Evolutionary conservation across 1,140 invertebrate genomes (phyloP), one percentile per base, ranked within the genome.

Genomic region (Lordiphosa mommai): DNA sequence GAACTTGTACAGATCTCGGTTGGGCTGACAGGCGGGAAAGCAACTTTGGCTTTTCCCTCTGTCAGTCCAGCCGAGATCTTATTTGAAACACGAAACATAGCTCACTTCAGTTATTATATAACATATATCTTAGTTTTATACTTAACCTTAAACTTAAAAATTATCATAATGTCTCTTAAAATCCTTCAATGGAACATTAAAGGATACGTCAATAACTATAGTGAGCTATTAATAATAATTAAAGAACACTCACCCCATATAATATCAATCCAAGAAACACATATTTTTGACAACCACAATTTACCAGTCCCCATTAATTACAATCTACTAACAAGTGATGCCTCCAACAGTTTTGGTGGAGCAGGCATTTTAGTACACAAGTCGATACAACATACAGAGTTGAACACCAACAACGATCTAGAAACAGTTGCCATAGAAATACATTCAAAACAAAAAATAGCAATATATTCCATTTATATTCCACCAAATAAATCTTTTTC

Each of bases 221-320:
- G 43, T 33, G 27, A 71, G 7, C 30, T 66, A 29, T 12, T 41
- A 9, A 38, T 57, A 16, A 12, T 66, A 17, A 69, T 69, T 10
- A 55, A 69, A 59, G 27, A 43, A 50, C 44, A 50, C 16, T 43
- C 36, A 3, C 49, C 55, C 0, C 41, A 55, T 29, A 55, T 69
- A n/a, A 58, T 64, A 16, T 9, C 55, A 8, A 36, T 69, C 32
- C 44, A 64, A 59, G 60, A 69, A 59, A 69, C 60, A 14, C 65
- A 64, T 27, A 50, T 67, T 13, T 37, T 55, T 23, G 10, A 29
- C 16, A 56, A 6, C 20, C 51, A 44, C 13, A 52, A 20, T 14
- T 23, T 47, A 34, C 40, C 29, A n/a, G 66, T 33, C 2, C 27
- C 32, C 44, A 49, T 53, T n/a, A 67, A 61, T 27, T 52, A 47